Base-by-base conservation (phyloP, 2,113 vertebrate genomes). In the Myotis davidii region DNA sequence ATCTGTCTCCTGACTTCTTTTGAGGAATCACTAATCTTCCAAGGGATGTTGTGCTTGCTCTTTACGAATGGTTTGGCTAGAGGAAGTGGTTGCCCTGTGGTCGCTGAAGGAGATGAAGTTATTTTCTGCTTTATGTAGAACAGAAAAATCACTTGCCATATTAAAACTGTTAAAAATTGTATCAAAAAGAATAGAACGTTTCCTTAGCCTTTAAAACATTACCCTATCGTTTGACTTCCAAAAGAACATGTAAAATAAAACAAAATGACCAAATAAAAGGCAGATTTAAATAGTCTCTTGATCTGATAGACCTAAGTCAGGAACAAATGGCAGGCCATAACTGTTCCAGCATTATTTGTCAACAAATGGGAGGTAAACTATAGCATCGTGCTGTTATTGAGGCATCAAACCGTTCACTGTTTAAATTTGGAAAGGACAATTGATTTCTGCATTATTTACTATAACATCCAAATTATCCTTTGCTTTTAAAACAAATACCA, bases 1-100 rank as follows among this genome's bases (percentile, higher is more conserved):
- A 94, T 92, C 69, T 86, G 54, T 96, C 96, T 95, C 14, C 23
- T 86, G 91, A 90, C 37, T 95, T 94, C 81, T 96, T 97, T 73
- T 85, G 88, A 94, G 73, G 77, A 95, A 34, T 91, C 45, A 16
- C 87, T 96, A 84, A 85, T 95, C 90, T 94, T 95, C 79, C 59
- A 45, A 73, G 90, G 23, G 76, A 70, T 27, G 25, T 37, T 52
- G 34, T 65, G 67, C 42, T 74, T 34, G 8, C 64, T 83, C 61
- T 70, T 61, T 50, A 61, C 0, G 1, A 74, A 20, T 13, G 13
- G 21, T 25, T 29, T 94, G 37, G 42, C 67, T 88, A 56, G 50
- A 82, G 77, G 73, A 59, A 70, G 6, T 82, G 23, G 25, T 34
- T 82, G n/a, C 72, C 13, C 48, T 52, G 7, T 77, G 13, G 61